Percentiles rank a stretch among this genome's conserved stretches.
Conservation (phyloP, 2,113 vertebrate genomes). For the Oreochromis tanganicae region DNA sequence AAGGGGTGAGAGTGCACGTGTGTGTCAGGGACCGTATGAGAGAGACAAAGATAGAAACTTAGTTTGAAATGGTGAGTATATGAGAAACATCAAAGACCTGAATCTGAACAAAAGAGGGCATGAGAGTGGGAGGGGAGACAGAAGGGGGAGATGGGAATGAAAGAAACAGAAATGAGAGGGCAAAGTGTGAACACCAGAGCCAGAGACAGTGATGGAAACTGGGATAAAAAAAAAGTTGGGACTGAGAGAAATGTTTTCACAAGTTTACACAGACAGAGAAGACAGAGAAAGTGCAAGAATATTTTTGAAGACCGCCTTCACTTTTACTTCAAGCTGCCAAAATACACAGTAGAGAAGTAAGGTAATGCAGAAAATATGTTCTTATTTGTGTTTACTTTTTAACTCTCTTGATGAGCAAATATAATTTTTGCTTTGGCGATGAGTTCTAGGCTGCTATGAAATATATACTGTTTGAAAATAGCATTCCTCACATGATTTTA, state of each 20-base stretch:
- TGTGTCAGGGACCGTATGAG: neutral
- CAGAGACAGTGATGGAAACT: conserved; percentile 4
- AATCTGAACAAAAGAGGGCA: conserved; percentile 50
- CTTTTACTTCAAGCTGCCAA: neutral
- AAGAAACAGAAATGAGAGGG: conserved; percentile 31
- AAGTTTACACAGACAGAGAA: conserved; percentile 9
- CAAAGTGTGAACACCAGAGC: conserved; percentile 29
- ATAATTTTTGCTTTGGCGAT: conserved; percentile 10
- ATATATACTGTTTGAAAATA: neutral
- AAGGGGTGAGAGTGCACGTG: neutral
- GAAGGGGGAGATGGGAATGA: neutral
- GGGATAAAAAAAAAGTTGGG: conserved; percentile 16
- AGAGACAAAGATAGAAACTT: conserved; percentile 49
- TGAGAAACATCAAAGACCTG: conserved; percentile 57
- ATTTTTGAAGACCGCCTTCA: conserved; percentile 1
- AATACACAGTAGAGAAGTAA: neutral
- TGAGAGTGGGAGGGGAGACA: neutral
- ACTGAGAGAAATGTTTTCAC: conserved; percentile 13
- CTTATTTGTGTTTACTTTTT: conserved; percentile 35
- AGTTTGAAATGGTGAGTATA: conserved; percentile 11
- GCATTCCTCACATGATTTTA: neutral
- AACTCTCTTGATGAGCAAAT: conserved; percentile 28
- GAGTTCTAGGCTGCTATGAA: neutral
- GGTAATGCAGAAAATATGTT: neutral
- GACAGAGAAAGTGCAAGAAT: neutral